phyloP scores from a whole-genome alignment of 2,797 vertebrate species.

The Antennarius maculatus region DNA sequence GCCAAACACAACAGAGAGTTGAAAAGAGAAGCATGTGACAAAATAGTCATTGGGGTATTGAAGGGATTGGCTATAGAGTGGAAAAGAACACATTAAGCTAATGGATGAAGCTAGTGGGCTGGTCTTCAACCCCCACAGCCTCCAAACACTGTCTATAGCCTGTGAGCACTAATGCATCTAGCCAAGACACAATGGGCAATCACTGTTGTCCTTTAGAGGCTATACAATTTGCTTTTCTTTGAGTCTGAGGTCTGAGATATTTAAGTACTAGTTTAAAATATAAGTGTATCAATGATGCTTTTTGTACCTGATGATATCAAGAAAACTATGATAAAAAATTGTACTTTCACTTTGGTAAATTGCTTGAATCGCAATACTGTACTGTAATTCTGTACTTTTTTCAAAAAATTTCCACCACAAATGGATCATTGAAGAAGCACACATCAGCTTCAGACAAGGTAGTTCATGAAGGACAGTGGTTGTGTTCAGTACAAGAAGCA shows the following conservation, averaged over 20 bases:
- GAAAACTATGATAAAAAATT: background rate
- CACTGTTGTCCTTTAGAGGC: too few relatives aligned
- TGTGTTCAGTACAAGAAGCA: background rate
- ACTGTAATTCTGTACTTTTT: background rate
- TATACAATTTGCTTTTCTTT: too few relatives aligned
- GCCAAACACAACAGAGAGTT: conserved; percentile 36
- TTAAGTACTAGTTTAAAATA: background rate
- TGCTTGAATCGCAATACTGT: background rate
- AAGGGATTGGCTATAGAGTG: conserved; percentile 51
- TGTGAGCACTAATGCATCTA: conserved; percentile 61
- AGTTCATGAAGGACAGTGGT: background rate
- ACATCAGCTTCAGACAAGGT: background rate
- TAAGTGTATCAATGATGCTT: background rate
- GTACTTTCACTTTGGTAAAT: background rate
- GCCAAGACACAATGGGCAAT: conserved; percentile 35
- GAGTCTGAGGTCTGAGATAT: conserved; percentile 2
- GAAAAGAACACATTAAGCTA: conserved; percentile 74
- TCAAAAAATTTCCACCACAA: background rate
- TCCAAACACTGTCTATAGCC: conserved; percentile 53
- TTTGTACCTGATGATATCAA: background rate
- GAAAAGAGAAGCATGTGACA: conserved; percentile 45
- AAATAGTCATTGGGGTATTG: conserved; percentile 51
- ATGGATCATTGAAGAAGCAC: background rate
- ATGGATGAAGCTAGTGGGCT: conserved; percentile 66
- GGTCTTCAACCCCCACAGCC: conserved; percentile 44